These are phyloP conservation scores for Ariopsis seemanni DNA, from an alignment of 2,113 vertebrate species.

Conservation along the genomic window DNA sequence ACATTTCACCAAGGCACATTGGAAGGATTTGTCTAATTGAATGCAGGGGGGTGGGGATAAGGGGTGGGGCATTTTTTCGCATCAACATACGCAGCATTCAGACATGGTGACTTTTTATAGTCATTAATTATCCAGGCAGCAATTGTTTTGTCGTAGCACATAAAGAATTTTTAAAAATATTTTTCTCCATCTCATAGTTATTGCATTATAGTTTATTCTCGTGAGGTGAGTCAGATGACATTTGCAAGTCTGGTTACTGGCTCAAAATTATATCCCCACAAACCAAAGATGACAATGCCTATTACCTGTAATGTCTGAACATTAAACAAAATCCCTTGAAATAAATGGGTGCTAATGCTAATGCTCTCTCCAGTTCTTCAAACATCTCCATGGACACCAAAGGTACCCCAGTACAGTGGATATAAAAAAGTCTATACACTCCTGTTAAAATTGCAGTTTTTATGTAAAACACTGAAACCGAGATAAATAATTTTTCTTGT, in stretches of 20 bases:
- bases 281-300: not conserved
- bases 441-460: not conserved
- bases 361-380: not conserved
- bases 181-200: not conserved
- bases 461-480: not conserved
- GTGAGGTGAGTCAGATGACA: not conserved
- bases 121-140: not conserved
- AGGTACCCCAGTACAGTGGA: not conserved
- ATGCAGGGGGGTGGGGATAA: not conserved
- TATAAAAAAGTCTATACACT: not conserved
- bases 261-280: not conserved
- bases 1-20: not conserved
- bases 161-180: not conserved
- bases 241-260: not conserved
- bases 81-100: too few species aligned
- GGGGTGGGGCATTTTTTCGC: too few species aligned
- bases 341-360: not conserved
- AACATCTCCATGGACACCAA: not conserved
- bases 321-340: not conserved
- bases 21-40: not conserved
- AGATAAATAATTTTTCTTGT: not conserved
- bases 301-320: not conserved
- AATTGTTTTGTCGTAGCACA: not conserved
- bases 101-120: too few species aligned
- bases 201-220: not conserved